Evolutionary conservation across 2,797 vertebrate species (phyloP).

Genomic region (Micrastur ruficollis): DNA sequence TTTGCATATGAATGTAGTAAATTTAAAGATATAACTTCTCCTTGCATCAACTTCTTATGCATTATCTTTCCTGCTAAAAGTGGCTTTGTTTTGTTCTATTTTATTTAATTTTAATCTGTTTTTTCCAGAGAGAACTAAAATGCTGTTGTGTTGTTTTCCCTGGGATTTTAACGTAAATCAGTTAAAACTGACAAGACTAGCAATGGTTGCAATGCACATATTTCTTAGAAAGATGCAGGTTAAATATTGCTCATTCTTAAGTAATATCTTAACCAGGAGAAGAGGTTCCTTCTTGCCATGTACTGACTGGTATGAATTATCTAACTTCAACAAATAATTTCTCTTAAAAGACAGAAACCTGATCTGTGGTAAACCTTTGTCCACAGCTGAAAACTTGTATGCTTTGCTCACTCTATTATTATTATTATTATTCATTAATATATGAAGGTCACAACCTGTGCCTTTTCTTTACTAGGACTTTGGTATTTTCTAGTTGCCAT

Average conservation of each 20-base stretch:
- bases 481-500: not conserved
- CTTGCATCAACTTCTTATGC: not conserved
- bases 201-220: not conserved
- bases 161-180: not conserved
- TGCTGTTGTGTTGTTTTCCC: not conserved
- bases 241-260: not conserved
- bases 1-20: not conserved
- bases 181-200: not conserved
- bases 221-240: not conserved
- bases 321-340: not conserved
- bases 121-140: not conserved
- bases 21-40: not conserved
- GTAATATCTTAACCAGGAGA: not conserved
- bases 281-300: not conserved
- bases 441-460: not conserved
- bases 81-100: not conserved
- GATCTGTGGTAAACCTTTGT: not conserved
- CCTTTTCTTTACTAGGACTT: not conserved
- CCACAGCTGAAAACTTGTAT: not conserved
- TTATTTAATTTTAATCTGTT: not conserved
- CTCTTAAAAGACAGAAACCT: not conserved
- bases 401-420: not conserved
- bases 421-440: not conserved
- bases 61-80: not conserved
- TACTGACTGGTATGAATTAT: not conserved